Evolutionary conservation across 1,140 invertebrate species (phyloP), one percentile per base, ranked within the genome.

Genomic region (Penaeus vannamei): DNA sequence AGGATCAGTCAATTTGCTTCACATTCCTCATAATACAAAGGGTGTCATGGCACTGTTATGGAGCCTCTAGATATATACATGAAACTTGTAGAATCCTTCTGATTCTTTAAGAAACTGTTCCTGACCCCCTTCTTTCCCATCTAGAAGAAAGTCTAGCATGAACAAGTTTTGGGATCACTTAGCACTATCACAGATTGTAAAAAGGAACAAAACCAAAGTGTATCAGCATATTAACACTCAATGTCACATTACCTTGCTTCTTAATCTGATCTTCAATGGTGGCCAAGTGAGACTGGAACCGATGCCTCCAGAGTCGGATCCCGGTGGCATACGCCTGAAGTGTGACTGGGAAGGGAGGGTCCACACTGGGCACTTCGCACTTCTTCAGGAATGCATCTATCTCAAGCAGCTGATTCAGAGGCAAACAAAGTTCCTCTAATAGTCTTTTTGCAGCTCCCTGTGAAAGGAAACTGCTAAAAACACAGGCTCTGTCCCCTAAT

Each of bases 401-500:
- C 19, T 20, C 42, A 8, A 20, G n/a, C 36, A 87, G 26, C 36
- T 87, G 86, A 26, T 82, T 64, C 29, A 87, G 76, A 69, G 86
- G 86, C 29, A 53, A 60, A 87, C 86, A 87, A 7, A 87, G 77
- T 23, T 87, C n/a, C 77, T 69, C 86, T 60, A 87, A 59, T 19
- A 87, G 42, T 32, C 77, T 66, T 26, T 29, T n/a, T 42, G 42
- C 53, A n/a, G 86, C 86, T 29, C 46, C 29, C 83, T 84, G 83
- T 23, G 23, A 69, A 69, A 12, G 42, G 36, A 14, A 36, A 36
- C 4, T 36, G 22, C 42, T 64, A 84, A 84, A 10, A 42, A 42
- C n/a, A 62, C 36, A 53, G 17, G 53, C 53, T 53, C 2, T 53
- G 53, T 53, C 53, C 17, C 8, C 53, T 53, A 17, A 53, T 53